Conservation (phyloP, 2,113 vertebrate species). For the Neodontobutis hainanensis region DNA sequence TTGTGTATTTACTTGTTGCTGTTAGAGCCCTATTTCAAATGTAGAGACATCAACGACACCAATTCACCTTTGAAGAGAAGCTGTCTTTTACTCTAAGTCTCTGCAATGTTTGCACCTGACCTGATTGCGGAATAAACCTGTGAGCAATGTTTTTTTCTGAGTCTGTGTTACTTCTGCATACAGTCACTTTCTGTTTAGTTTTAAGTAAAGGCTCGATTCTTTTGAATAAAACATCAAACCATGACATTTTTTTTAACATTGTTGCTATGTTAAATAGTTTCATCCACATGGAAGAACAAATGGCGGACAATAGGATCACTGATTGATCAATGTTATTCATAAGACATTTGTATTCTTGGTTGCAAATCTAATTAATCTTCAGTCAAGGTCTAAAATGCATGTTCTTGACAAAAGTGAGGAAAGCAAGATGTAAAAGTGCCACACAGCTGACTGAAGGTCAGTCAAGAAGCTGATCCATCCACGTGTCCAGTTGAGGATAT, state of each 20-base stretch:
- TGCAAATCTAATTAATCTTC: slow-evolving; percentile 25
- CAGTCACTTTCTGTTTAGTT: slow-evolving; percentile 4
- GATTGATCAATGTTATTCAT: slow-evolving; percentile 31
- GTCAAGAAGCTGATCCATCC: slow-evolving; percentile 31
- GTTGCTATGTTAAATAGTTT: slow-evolving; percentile 21
- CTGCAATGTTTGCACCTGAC: neutral
- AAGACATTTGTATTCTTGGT: slow-evolving; percentile 44
- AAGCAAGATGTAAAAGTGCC: neutral
- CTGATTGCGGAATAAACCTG: slow-evolving; percentile 4
- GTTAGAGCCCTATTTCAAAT: neutral
- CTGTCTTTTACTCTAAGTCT: neutral
- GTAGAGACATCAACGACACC: neutral
- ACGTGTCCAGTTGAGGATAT: slow-evolving; percentile 14
- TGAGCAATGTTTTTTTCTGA: neutral
- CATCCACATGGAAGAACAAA: neutral
- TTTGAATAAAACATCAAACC: slow-evolving; percentile 63
- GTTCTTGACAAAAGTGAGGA: slow-evolving; percentile 29
- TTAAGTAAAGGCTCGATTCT: slow-evolving; percentile 32
- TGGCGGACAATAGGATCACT: slow-evolving; percentile 4
- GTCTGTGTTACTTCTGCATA: slow-evolving; percentile 14
- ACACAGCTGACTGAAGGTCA: slow-evolving; percentile 39
- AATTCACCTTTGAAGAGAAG: neutral
- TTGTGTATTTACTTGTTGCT: neutral
- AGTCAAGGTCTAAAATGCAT: slow-evolving; percentile 27
- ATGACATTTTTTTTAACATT: slow-evolving; percentile 12